Percentiles rank a stretch among this genome's conserved stretches.
Conservation (phyloP, 2,797 vertebrate genomes). For the Hippopotamyrus pictus region DNA sequence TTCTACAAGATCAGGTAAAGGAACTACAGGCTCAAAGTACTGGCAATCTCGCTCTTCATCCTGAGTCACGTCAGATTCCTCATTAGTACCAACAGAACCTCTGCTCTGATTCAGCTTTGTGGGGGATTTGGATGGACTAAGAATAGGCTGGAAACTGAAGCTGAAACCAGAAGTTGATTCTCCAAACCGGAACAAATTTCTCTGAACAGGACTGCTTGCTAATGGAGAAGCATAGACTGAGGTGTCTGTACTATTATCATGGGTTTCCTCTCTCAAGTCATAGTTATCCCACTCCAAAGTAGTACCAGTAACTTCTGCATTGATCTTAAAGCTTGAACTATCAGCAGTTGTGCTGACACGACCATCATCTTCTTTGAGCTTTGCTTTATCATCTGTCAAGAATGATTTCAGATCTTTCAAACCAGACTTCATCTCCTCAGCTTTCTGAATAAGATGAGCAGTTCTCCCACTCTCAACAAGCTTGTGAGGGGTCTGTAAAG, state of each 20-base stretch:
- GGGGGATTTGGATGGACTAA: slow-evolving; percentile 91
- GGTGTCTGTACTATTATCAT: slow-evolving; percentile 74
- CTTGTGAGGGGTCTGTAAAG: slow-evolving; percentile 94
- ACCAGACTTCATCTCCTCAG: slow-evolving; percentile 95
- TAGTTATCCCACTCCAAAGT: slow-evolving; percentile 92
- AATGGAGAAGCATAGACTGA: slow-evolving; percentile 79
- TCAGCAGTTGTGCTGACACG: slow-evolving; percentile 39
- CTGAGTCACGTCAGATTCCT: slow-evolving; percentile 83
- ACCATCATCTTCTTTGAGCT: slow-evolving; percentile 69
- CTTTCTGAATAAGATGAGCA: slow-evolving; percentile 90
- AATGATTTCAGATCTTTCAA: slow-evolving; percentile 91
- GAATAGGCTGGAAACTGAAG: slow-evolving; percentile 90
- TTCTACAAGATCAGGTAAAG: slow-evolving; percentile 87
- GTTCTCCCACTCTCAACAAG: slow-evolving; percentile 87
- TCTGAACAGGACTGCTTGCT: slow-evolving; percentile 73
- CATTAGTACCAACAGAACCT: slow-evolving; percentile 80
- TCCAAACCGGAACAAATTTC: slow-evolving; percentile 91
- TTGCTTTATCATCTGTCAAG: slow-evolving; percentile 82
- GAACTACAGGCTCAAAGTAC: slow-evolving; percentile 94
- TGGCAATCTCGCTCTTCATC: slow-evolving; percentile 90
- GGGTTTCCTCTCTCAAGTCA: slow-evolving; percentile 74
- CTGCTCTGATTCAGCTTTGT: slow-evolving; percentile 84
- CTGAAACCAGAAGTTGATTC: slow-evolving; percentile 86
- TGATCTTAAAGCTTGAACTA: slow-evolving; percentile 61
- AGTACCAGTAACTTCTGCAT: slow-evolving; percentile 69